phyloP scores from a whole-genome alignment of 2,888 invertebrate genomes.

The Folsomia candida region DNA sequence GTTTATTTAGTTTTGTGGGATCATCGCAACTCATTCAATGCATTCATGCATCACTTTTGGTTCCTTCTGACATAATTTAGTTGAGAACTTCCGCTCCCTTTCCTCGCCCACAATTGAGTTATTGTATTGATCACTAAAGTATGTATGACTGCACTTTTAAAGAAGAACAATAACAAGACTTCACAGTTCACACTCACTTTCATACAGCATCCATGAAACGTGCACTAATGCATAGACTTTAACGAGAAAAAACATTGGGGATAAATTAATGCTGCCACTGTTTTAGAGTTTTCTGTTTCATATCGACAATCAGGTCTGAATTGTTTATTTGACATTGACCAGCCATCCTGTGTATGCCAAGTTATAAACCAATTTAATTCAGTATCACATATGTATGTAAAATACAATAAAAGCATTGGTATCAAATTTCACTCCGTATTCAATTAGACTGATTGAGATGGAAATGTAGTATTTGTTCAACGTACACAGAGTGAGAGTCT shows the following conservation, averaged over 20 bases:
- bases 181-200: background rate
- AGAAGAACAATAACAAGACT: background rate
- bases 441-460: too few relatives aligned
- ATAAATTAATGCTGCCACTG: background rate
- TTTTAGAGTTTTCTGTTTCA: background rate
- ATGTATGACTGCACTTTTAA: background rate
- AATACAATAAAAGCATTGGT: background rate
- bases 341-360: too few relatives aligned
- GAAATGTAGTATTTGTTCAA: too few relatives aligned
- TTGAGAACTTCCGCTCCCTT: slow-evolving; percentile 17
- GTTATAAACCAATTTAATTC: background rate
- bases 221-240: too few relatives aligned
- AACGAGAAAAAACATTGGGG: background rate
- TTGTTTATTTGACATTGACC: background rate
- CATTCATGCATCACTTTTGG: slow-evolving; percentile 15
- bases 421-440: background rate
- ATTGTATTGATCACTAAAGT: slow-evolving; percentile 6
- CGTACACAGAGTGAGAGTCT: too few relatives aligned
- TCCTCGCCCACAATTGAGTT: slow-evolving; percentile 18
- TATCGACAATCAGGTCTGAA: background rate
- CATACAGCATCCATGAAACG: too few relatives aligned
- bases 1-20: slow-evolving; percentile 13
- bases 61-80: slow-evolving; percentile 16
- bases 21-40: slow-evolving; percentile 16
- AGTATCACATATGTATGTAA: background rate